Conservation (phyloP, 35 echinoderm and acorn worm genomes). For the Amphiura filiformis region DNA sequence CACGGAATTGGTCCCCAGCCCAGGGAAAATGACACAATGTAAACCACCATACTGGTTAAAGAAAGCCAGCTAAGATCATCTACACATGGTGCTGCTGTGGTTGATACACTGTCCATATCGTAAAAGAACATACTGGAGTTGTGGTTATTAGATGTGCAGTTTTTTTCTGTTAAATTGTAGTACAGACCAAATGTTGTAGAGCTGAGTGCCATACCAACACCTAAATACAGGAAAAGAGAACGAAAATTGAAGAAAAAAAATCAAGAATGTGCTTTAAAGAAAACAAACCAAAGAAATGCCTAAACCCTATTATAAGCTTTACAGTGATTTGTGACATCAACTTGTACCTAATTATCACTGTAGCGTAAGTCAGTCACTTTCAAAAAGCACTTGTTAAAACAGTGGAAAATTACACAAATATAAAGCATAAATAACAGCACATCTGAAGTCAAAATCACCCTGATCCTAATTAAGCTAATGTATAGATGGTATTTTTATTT, state of each 20-base stretch:
- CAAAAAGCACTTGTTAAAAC: no score
- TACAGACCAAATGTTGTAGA: slow-evolving; percentile 84
- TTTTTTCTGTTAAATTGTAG: slow-evolving; percentile 46
- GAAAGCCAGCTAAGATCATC: slow-evolving; percentile 56
- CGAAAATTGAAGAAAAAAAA: background rate
- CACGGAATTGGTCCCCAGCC: slow-evolving; percentile 91
- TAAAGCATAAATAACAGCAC: no score
- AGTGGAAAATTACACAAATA: no score
- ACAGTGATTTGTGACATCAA: no score
- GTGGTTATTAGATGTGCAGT: background rate
- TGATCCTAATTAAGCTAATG: no score
- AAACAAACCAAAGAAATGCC: no score
- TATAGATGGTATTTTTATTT: no score
- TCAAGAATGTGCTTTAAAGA: no score
- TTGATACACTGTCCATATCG: background rate
- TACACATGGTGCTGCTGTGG: background rate
- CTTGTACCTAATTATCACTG: no score
- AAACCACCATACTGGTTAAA: slow-evolving; percentile 76
- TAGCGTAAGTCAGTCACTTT: no score
- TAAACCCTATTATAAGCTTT: no score
- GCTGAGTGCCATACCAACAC: slow-evolving; percentile 72
- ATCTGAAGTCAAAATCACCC: no score
- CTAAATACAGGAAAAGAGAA: slow-evolving; percentile 22
- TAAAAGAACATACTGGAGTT: background rate
- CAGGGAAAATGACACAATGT: slow-evolving; percentile 86